Base-by-base conservation (phyloP, 2,888 invertebrate species). In the Harpalus rubripes region DNA sequence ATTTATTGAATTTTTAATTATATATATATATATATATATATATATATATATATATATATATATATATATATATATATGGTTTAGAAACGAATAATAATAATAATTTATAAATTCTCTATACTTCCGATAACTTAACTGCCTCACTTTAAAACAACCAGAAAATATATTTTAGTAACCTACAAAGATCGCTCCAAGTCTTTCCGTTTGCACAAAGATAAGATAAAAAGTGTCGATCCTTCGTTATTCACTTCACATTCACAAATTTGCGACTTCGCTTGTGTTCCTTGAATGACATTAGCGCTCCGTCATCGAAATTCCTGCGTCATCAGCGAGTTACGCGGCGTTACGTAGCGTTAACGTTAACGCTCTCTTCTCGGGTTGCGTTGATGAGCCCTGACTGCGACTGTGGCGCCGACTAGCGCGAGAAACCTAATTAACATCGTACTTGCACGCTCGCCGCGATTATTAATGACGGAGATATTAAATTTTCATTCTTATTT, bases 401-500 rank as follows among this genome's bases (percentile, higher is more conserved):
- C 41, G 41, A 52, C 72, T 39, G 18, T 7, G 32, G 32, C 68
- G 68, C 68, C 39, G 16, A 52, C 16, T 22, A 32, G 32, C 39
- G 41, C 65, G 16, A 74, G 72, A 74, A 74, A 52, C 44, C 44
- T 44, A 74, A 74, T 74, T 74, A 74, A 44, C 72, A 74, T 44
- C 32, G n/a, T n/a, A 68, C 26, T 18, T 22, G 63, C 12, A 22
- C 18, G 15, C 7, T 18, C 16, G 59, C 63, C 12, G 12, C 8
- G 22, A 63, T 59, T 59, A 26, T 18, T 63, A 63, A 63, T 63
- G 22, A 7, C 7, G 6, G n/a, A 1, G 68, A 68, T 68, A 39
- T 39, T 68, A 68, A 68, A 68, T 39, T 68, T 68, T 68, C n/a
- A n/a, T 68, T 68, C 68, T 68, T 68, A 68, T 68, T 68, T 15